Evolutionary conservation across 1,140 invertebrate genomes (phyloP), one percentile per base, ranked within the genome.

Genomic region (Maniola jurtina): DNA sequence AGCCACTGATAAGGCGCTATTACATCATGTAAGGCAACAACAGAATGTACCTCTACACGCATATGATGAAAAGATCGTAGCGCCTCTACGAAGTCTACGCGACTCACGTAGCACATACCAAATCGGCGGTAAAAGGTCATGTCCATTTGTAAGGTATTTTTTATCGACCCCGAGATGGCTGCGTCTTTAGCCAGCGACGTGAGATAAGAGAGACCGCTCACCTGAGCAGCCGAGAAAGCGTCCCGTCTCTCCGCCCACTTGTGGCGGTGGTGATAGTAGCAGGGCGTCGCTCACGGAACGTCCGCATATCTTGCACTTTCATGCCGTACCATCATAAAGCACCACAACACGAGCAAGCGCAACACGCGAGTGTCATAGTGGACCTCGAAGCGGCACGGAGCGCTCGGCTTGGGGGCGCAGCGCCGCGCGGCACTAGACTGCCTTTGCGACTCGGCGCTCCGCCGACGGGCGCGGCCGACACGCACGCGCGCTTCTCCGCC

Each of bases 321-420:
- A 88, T 88, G 76, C 82, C 80, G 84, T 81, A 88, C 82, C 85
- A 89, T 89, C 87, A 89, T 89, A 89, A 88, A 79, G 83, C 84
- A 91, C 81, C 80, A 89, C 80, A 89, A 90, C 82, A 84, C 85
- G 84, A 81, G 81, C 66, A 87, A 90, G 85, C 91, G 86, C 82
- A 79, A 74, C 84, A 80, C 89, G 91, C 91, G 91, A 81, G 75
- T 81, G 64, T 81, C 83, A 88, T 86, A 81, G 77, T 81, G 76
- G 60, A 69, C 56, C 66, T 36, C 38, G 72, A 72, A 70, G 64
- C 65, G 70, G 65, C 76, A 79, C 72, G 64, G 50, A 63, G 70
- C 58, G 66, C 55, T 66, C 61, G 59, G 69, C 73, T 70, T 62
- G 58, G 77, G 66, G 77, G 80, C 73, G 76, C 79, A 76, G 75